Evolutionary conservation across 2,797 vertebrate species (phyloP), one percentile per base, ranked within the genome.

Genomic region (Bovichtus variegatus): DNA sequence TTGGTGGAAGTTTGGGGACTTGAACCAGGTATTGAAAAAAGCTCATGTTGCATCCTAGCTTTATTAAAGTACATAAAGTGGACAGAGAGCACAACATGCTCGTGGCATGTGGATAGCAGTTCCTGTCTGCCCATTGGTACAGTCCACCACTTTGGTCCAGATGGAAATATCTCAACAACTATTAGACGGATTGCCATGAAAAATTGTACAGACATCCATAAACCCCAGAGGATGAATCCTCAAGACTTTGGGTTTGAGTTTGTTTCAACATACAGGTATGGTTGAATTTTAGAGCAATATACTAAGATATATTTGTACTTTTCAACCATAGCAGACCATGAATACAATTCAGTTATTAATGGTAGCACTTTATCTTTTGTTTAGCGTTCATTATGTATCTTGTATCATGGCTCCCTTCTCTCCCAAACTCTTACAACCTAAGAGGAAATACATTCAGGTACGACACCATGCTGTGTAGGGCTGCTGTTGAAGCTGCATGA

Each of bases 401-500:
- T 27, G n/a, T 15, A 8, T 25, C 55, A 43, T 49, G 15, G 46
- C 46, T 59, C 4, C 19, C 21, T 54, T n/a, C 23, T 55, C 25
- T 51, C 5, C 7, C 3, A 21, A 34, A 25, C 10, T 54, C 40
- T 25, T 25, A n/a, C 16, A 44, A 3, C 65, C 41, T 2, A 6
- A 27, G 27, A 44, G 34, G 10, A 23, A 27, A 53, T 2, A 40
- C 12, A 34, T 49, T 7, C 34, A 49, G 23, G 10, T 13, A 6
- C 5, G 1, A 3, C 5, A 8, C 23, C 49, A 6, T 43, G 23
- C 31, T 59, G 38, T 53, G 31, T 19, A 41, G 19, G 63, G 25
- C 43, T 57, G 53, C 54, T 64, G 44, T 46, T 55, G 3, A 57
- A 54, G n/a, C 43, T 51, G 38, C 53, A 53, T 62, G 63, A 43